Evolutionary conservation across 2,113 vertebrate genomes (phyloP).

Genomic region (Protobothrops flavoviridis): DNA sequence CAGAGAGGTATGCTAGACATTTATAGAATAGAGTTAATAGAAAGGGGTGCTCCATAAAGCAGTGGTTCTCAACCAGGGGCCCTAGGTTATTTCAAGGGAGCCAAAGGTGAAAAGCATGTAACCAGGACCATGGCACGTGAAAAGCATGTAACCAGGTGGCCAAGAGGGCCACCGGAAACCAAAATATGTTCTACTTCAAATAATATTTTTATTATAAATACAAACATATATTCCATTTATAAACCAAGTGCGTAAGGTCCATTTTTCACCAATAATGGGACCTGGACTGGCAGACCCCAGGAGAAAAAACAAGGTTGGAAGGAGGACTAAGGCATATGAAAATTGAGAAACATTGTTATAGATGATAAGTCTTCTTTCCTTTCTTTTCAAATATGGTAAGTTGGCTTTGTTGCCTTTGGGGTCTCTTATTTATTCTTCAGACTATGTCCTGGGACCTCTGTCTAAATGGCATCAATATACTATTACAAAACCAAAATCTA

Average conservation of each 20-base stretch:
- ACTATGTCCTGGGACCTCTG: not conserved
- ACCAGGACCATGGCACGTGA: not conserved
- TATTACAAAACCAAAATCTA: not conserved
- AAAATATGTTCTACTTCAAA: not conserved
- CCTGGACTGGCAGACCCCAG: not conserved
- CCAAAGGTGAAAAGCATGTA: not conserved
- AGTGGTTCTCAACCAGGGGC: not conserved
- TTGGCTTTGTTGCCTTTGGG: not conserved
- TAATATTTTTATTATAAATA: not conserved
- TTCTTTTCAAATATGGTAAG: not conserved
- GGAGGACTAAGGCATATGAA: not conserved
- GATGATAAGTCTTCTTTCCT: not conserved
- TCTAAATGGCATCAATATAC: not conserved
- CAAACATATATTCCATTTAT: not conserved
- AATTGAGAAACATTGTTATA: not conserved
- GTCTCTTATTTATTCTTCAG: not conserved
- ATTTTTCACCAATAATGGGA: not conserved
- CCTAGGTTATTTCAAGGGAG: not conserved
- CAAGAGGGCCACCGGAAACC: not conserved
- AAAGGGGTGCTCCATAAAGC: not conserved
- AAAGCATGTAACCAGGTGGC: not conserved
- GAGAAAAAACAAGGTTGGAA: not conserved
- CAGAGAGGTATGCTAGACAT: not conserved
- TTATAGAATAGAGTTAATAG: not conserved
- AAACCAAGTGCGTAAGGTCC: not conserved